Percentiles rank a stretch among this genome's conserved stretches.
phyloP scores from a whole-genome alignment of 2,113 vertebrate species.

The Emydura subglobosa region DNA sequence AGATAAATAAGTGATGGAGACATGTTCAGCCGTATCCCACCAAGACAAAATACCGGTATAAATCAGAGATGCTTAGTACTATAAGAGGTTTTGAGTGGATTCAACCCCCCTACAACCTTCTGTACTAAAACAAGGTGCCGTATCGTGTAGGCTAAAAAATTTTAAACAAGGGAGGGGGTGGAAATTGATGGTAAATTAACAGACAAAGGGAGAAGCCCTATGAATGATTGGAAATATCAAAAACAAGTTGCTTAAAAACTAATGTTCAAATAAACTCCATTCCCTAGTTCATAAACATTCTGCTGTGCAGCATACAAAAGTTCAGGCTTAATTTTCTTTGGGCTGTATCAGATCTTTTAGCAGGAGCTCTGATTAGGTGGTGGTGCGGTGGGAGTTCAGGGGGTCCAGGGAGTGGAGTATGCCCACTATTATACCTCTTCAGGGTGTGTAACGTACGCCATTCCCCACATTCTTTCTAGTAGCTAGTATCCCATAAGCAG shows the following conservation, averaged over 20 bases:
- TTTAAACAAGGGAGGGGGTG: background rate
- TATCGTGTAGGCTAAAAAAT: background rate
- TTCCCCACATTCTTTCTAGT: background rate
- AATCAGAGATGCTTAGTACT: slow-evolving; percentile 30
- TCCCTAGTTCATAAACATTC: background rate
- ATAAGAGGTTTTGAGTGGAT: background rate
- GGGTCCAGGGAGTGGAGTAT: background rate
- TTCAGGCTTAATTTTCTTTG: background rate
- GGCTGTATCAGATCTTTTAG: background rate
- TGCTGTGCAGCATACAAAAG: background rate
- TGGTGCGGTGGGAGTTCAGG: accelerated
- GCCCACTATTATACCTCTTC: accelerated
- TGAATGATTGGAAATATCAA: background rate
- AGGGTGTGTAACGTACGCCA: background rate
- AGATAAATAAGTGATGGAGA: background rate
- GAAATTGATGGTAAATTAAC: background rate
- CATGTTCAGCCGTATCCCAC: background rate
- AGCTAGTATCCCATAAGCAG: background rate
- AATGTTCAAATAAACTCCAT: accelerated
- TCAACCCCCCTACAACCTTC: background rate
- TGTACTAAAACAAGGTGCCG: background rate
- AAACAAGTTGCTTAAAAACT: background rate
- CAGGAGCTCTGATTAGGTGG: background rate
- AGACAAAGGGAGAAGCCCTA: background rate
- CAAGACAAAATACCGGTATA: background rate